phyloP scores from a whole-genome alignment of 92 coral and sea anemone species.

The Palythoa grandis region DNA sequence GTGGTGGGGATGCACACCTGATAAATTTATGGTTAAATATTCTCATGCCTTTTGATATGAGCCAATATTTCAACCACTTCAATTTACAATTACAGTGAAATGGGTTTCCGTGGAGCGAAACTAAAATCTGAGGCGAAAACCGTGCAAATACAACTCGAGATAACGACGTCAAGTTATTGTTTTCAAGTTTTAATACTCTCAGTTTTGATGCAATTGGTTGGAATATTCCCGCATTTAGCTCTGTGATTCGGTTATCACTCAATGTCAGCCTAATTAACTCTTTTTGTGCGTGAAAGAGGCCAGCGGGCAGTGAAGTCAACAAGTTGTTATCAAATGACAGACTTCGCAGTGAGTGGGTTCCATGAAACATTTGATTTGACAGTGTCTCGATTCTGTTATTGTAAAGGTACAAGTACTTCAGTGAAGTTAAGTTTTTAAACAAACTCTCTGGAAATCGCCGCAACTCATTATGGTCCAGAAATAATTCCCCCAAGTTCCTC shows the following conservation, averaged over 20 bases:
- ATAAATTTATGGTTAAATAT: slow-evolving; percentile 58
- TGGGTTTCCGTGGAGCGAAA: slow-evolving; percentile 81
- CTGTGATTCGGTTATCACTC: slow-evolving; percentile 69
- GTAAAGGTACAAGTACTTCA: slow-evolving; percentile 77
- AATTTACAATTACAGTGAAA: slow-evolving; percentile 93
- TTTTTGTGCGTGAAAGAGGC: slow-evolving; percentile 59
- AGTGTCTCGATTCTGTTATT: slow-evolving; percentile 71
- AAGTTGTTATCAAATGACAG: slow-evolving; percentile 71
- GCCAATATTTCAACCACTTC: slow-evolving; percentile 92
- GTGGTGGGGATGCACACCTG: slow-evolving; percentile 71
- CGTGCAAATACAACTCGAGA: slow-evolving; percentile 69
- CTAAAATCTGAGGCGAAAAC: slow-evolving; percentile 57
- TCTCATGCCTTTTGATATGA: slow-evolving; percentile 50
- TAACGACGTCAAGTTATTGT: slow-evolving; percentile 72
- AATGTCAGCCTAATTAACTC: slow-evolving; percentile 67
- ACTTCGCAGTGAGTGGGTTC: slow-evolving; percentile 66
- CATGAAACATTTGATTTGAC: slow-evolving; percentile 70
- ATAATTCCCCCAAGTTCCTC: slow-evolving; percentile 71
- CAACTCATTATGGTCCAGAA: slow-evolving; percentile 79
- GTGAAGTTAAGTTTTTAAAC: slow-evolving; percentile 75
- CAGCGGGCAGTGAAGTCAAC: slow-evolving; percentile 65
- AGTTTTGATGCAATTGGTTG: slow-evolving; percentile 39
- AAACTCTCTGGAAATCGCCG: slow-evolving; percentile 71
- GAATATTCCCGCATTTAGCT: slow-evolving; percentile 54
- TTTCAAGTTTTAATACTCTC: slow-evolving; percentile 43